A percentile compares a stretch with the other conserved stretches of the same genome.
These are phyloP conservation scores for Allolobophora icterica DNA, from an alignment of 2,888 invertebrate species.

Conservation along the genomic window DNA sequence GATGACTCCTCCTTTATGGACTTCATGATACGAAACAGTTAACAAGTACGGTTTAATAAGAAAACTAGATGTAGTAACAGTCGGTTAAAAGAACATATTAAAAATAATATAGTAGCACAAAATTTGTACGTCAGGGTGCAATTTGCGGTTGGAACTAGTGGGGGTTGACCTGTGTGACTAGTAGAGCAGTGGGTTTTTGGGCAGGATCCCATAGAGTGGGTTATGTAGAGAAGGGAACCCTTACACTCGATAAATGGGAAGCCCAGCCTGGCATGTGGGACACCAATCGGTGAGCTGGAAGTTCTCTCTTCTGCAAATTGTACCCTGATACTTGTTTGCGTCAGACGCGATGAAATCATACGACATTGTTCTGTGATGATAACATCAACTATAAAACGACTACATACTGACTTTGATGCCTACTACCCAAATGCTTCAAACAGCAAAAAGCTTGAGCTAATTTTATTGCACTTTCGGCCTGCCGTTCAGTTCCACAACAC, in stretches of 20 bases:
- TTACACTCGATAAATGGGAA: no score
- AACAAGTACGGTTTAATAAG: neutral
- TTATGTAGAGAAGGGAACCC: no score
- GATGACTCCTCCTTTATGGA: no score
- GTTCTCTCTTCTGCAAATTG: no score
- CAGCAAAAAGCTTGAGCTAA: neutral
- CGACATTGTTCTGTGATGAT: neutral
- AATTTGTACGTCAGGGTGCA: constrained; percentile 7
- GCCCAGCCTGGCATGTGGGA: no score
- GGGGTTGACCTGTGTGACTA: neutral
- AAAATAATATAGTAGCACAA: no score
- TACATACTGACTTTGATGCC: neutral
- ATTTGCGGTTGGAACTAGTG: neutral
- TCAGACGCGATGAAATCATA: neutral
- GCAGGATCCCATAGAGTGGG: no score
- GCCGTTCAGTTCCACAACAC: neutral
- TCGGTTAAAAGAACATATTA: neutral
- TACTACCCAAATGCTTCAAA: neutral
- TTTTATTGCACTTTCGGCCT: constrained; percentile 9
- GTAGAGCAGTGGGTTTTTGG: neutral
- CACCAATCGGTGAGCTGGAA: no score
- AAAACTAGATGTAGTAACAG: neutral
- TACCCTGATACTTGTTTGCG: no score
- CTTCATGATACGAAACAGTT: neutral
- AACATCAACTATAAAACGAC: neutral